Percentiles rank a stretch among this genome's conserved stretches.
Conservation (phyloP, 2,797 vertebrate species). For the Scyliorhinus canicula region DNA sequence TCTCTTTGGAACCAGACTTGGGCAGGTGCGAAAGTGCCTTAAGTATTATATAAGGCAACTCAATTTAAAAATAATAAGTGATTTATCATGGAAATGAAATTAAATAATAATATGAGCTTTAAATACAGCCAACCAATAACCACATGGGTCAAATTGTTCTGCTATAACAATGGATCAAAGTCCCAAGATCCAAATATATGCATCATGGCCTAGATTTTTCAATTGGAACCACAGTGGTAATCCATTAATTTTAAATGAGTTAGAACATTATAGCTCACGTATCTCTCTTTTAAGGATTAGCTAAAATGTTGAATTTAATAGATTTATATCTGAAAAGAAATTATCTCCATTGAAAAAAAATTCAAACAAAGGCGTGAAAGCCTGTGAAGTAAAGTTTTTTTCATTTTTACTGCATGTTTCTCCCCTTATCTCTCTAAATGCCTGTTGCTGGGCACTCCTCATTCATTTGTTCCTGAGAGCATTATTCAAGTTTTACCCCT, state of each 20-base stretch:
- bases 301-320: neutral
- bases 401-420: neutral
- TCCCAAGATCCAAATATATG: neutral
- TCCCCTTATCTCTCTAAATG: too few species aligned
- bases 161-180: neutral
- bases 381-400: neutral
- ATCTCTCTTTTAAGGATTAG: neutral
- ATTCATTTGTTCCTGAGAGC: neutral
- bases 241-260: neutral
- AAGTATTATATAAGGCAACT: neutral
- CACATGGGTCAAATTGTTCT: neutral
- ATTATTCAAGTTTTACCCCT: neutral
- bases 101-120: neutral
- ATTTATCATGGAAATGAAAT: neutral
- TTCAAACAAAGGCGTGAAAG: neutral
- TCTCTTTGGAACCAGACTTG: neutral
- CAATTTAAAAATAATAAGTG: neutral
- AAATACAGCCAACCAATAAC: neutral
- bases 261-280: slow-evolving; percentile 4
- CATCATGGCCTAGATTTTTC: neutral
- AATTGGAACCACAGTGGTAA: neutral
- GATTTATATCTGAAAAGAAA: slow-evolving; percentile 7
- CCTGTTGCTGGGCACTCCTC: neutral
- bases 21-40: neutral
- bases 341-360: neutral